phyloP scores from a whole-genome alignment of 2,888 invertebrate species.

The Phengaris alcon region DNA sequence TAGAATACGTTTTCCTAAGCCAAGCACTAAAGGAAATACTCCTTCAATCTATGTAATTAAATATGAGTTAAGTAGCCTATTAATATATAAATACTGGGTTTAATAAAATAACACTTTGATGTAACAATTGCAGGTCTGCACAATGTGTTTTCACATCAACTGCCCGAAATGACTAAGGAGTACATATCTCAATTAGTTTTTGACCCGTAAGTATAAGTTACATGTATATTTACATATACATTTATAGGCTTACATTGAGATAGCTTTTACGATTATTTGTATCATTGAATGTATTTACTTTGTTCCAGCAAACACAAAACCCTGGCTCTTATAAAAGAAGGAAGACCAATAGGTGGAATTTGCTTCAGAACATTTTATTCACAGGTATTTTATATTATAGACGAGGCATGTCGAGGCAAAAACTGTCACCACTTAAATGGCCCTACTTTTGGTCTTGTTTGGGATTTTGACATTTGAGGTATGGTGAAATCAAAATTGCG shows the following conservation, averaged over 20 bases:
- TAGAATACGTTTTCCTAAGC: too few species aligned
- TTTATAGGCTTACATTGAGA: too few species aligned
- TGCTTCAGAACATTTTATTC: conserved; percentile 96
- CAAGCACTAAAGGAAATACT: too few species aligned
- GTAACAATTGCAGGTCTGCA: conserved; percentile 83
- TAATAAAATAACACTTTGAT: neutral
- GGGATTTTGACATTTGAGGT: too few species aligned
- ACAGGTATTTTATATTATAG: conserved; percentile 67
- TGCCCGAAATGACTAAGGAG: conserved; percentile 98
- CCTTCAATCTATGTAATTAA: too few species aligned
- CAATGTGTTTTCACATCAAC: conserved; percentile 96
- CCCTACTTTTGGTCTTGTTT: too few species aligned
- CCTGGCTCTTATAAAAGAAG: conserved; percentile 92
- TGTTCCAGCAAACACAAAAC: conserved; percentile 93
- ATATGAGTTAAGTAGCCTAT: too few species aligned
- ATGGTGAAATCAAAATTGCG: too few species aligned
- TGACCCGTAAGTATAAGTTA: conserved; percentile 86
- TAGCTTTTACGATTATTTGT: neutral
- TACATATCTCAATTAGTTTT: conserved; percentile 97
- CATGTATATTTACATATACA: neutral
- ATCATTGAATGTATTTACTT: neutral
- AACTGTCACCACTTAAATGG: too few species aligned
- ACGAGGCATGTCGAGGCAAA: too few species aligned
- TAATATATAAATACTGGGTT: too few species aligned
- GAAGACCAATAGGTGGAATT: conserved; percentile 97